These are phyloP conservation scores for Andrena chrysosceles DNA, from an alignment of 2,888 invertebrate genomes.

Conservation along the genomic window DNA sequence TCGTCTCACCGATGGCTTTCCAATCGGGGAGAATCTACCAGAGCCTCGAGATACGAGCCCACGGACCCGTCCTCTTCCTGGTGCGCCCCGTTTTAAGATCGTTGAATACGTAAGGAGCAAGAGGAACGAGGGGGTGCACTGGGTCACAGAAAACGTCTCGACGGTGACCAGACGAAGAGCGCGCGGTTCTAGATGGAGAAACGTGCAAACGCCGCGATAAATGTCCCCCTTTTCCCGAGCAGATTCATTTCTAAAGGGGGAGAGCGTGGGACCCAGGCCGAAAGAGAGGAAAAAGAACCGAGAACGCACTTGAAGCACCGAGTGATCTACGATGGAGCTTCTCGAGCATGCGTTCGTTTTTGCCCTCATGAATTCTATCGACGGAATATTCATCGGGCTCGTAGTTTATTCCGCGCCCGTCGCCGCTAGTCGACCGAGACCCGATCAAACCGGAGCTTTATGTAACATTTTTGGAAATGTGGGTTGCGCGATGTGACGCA, in stretches of 20 bases:
- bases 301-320: constrained; percentile 79
- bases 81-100: neutral
- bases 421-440: constrained; percentile 27
- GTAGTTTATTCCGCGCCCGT: constrained; percentile 54
- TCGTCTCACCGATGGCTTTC: neutral
- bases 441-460: constrained; percentile 22
- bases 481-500: neutral
- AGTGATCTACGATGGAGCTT: constrained; percentile 75
- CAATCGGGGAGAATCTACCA: constrained; percentile 27
- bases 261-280: constrained; percentile 58
- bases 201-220: constrained; percentile 71
- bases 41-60: constrained; percentile 27
- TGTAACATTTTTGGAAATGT: constrained; percentile 23
- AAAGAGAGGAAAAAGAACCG: constrained; percentile 66
- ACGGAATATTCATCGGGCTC: constrained; percentile 55
- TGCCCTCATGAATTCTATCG: constrained; percentile 77
- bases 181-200: neutral
- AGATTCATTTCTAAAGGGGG: constrained; percentile 71
- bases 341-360: constrained; percentile 60
- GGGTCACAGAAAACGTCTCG: constrained; percentile 1
- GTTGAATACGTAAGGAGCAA: constrained; percentile 5
- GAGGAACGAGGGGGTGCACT: neutral
- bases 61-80: constrained; percentile 36
- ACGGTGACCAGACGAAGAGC: neutral
- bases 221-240: constrained; percentile 73